Percentiles rank a stretch among this genome's conserved stretches.
These are phyloP conservation scores for Gopherus flavomarginatus DNA, from an alignment of 2,113 vertebrate genomes.

Conservation along the genomic window DNA sequence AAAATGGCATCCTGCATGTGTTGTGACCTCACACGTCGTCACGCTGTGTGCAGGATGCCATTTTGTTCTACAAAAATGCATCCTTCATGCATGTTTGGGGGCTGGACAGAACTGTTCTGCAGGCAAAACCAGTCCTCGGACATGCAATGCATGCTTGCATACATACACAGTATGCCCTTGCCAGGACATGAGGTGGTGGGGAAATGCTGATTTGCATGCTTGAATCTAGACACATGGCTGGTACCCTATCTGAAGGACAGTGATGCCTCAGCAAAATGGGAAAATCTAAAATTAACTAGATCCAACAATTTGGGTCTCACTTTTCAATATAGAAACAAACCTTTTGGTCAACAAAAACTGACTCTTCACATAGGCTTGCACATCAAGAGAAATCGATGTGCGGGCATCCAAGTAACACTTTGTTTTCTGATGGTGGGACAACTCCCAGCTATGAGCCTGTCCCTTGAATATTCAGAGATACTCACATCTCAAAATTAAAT, in stretches of 20 bases:
- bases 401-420: background rate
- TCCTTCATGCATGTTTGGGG: background rate
- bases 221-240: background rate
- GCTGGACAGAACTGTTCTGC: background rate
- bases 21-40: background rate
- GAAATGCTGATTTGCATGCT: background rate
- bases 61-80: background rate
- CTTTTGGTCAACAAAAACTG: background rate
- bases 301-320: background rate
- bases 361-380: background rate
- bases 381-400: background rate
- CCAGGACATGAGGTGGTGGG: background rate
- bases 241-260: background rate
- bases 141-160: background rate
- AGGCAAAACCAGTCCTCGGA: background rate
- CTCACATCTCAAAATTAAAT: conserved; percentile 8
- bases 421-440: background rate
- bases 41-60: background rate
- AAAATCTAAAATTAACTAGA: background rate
- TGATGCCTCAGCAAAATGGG: background rate
- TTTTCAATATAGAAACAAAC: conserved; percentile 12
- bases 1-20: background rate
- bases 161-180: background rate
- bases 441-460: background rate
- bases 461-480: background rate